Base-by-base conservation (phyloP, 2,888 invertebrate genomes). In the Leuctra nigra region DNA sequence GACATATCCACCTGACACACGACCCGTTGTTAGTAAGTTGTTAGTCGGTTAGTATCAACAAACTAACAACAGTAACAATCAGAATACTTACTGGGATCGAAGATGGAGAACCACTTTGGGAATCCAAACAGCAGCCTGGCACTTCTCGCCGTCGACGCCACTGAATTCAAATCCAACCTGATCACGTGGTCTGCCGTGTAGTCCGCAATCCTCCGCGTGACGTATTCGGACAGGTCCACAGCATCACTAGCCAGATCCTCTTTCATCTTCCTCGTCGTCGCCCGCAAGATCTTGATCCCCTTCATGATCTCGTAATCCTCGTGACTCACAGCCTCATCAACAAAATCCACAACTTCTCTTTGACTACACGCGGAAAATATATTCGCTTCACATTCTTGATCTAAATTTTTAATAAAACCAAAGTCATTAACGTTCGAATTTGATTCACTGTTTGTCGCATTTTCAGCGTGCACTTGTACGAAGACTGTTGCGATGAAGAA, bases 61-160 rank as follows among this genome's bases (percentile, higher is more conserved):
- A 33, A 33, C 33, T 6, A 33, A 33, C n/a, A n/a, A n/a, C n/a
- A n/a, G n/a, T n/a, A n/a, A n/a, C n/a, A n/a, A 29, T 29, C 6
- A 29, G 29, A 29, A 29, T 20, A 50, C 50, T 50, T 33, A 50
- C 50, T 50, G 50, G 50, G 50, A 20, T 33, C 22, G 20, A 50
- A 50, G 50, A 41, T 41, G 18, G 33, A 33, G 7, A 35, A 11
- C 50, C 50, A 50, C 11, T 50, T 50, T 18, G 50, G 50, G 13
- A 50, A 20, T 33, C 50, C 50, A 20, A 50, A 50, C 35, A 50
- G 11, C 13, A 50, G 35, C 18, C 50, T n/a, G 1, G 50, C 50
- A 35, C 20, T 35, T 35, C 50, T n/a, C n/a, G 50, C 50, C 20
- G 22, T 18, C 33, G 50, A 22, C 11, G 33, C 23, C 22, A 50